Base-by-base conservation (phyloP, 1,140 invertebrate species). In the Phocides pigmalion region DNA sequence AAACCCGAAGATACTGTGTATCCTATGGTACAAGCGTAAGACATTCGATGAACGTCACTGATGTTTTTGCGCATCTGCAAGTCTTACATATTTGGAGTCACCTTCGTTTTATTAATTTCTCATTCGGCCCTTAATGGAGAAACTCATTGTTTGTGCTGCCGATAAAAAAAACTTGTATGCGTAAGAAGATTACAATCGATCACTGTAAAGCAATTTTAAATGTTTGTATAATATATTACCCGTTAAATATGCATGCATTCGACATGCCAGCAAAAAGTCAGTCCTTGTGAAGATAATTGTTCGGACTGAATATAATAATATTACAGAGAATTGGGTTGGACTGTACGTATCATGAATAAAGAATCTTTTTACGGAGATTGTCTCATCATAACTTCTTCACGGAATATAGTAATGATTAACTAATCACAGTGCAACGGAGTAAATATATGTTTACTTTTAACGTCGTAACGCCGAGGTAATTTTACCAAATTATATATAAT, bases 21-120 rank as follows among this genome's bases (percentile, higher is more conserved):
- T 22, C 42, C 54, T 25, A 59, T 46, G 54, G 42, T 59, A 59
- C 54, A 59, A 59, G 56, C 42, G 56, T 59, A 44, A 58, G 56
- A 47, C 56, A 59, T 59, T 59, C 37, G 37, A 46, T 42, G 56
- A 47, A 47, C 56, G 56, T 59, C 56, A 59, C 56, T 22, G 42
- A 59, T 28, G 46, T 59, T 59, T 59, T 59, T 59, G 56, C 56
- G 28, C 56, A 59, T 59, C 56, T 59, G 42, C 56, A 47, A 59
- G 64, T 56, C 59, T 47, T 67, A 70, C 65, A 50, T 68, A 72
- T 72, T 72, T 65, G 62, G 69, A 53, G 64, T 65, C 54, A 65
- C 69, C 62, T 72, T 68, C 69, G 28, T 63, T 70, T 66, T 70
- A 66, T 70, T 70, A 66, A 70, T 70, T 70, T 64, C 68, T 66